Evolutionary conservation across 2,113 vertebrate species (phyloP).

Genomic region (Channa maculata): DNA sequence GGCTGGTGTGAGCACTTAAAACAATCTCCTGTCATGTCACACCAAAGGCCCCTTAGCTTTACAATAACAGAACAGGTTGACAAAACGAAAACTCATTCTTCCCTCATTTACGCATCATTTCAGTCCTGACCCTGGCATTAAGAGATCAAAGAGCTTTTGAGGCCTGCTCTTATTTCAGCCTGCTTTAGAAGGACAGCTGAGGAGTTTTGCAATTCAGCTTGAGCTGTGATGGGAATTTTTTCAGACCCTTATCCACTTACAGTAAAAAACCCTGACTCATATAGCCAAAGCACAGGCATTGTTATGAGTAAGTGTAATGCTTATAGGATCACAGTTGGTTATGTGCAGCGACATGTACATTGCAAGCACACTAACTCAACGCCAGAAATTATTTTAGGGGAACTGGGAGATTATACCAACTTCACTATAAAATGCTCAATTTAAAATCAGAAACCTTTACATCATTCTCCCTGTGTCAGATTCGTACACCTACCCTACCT

Average conservation of each 20-base stretch:
- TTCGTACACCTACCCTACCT: slow-evolving; percentile 38
- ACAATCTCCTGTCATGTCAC: slow-evolving; percentile 80
- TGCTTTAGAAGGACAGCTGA: slow-evolving; percentile 85
- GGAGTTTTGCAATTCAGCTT: slow-evolving; percentile 79
- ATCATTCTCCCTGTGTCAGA: slow-evolving; percentile 59
- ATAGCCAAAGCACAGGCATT: slow-evolving; percentile 51
- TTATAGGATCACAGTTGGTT: slow-evolving; percentile 74
- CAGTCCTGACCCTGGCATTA: slow-evolving; percentile 84
- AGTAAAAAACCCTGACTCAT: slow-evolving; percentile 78
- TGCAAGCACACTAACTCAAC: slow-evolving; percentile 24
- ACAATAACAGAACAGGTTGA: slow-evolving; percentile 86
- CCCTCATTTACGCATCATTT: slow-evolving; percentile 86
- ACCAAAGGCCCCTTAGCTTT: slow-evolving; percentile 82
- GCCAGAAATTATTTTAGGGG: slow-evolving; percentile 44
- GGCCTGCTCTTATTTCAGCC: slow-evolving; percentile 82
- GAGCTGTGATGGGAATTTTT: slow-evolving; percentile 80
- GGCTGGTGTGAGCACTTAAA: slow-evolving; percentile 81
- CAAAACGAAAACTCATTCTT: slow-evolving; percentile 85
- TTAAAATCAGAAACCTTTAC: slow-evolving; percentile 58
- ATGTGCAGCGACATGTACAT: slow-evolving; percentile 53
- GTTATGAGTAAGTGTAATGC: slow-evolving; percentile 70
- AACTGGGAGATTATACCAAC: slow-evolving; percentile 56
- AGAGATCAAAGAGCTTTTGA: slow-evolving; percentile 87
- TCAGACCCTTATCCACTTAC: slow-evolving; percentile 78
- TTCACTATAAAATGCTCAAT: slow-evolving; percentile 45